phyloP scores from a whole-genome alignment of 2,797 vertebrate species.

The Gymnothorax javanicus region DNA sequence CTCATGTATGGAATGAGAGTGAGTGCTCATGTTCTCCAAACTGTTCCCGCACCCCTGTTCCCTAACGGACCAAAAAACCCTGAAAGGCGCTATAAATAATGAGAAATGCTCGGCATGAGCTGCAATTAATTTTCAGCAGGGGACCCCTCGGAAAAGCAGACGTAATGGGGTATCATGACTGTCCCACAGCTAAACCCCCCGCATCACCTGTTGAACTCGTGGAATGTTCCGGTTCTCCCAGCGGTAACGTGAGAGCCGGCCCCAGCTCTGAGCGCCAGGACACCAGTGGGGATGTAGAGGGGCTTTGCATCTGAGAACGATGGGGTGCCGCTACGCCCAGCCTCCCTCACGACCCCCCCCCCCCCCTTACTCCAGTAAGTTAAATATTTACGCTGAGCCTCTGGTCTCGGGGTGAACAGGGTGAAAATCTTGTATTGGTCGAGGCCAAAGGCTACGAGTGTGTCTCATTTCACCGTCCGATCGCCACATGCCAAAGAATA shows the following conservation, averaged over 20 bases:
- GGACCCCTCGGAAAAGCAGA: slow-evolving; percentile 29
- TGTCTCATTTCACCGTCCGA: not conserved
- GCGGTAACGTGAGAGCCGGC: slow-evolving; percentile 16
- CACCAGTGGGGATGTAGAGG: slow-evolving; percentile 15
- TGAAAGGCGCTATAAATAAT: slow-evolving; percentile 33
- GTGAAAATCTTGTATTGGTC: not conserved
- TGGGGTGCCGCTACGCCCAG: not conserved
- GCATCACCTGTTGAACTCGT: slow-evolving; percentile 24
- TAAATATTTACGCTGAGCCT: not conserved
- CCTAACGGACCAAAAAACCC: not conserved
- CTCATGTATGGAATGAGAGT: slow-evolving; percentile 1
- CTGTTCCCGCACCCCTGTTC: not conserved
- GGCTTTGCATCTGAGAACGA: not conserved
- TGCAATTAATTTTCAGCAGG: slow-evolving; percentile 27
- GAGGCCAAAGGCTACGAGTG: not conserved
- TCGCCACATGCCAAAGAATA: not conserved
- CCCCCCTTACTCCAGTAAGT: not conserved
- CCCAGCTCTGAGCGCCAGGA: not conserved
- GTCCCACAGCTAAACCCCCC: not conserved
- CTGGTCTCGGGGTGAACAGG: not conserved
- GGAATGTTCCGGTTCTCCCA: slow-evolving; percentile 13
- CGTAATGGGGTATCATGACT: not conserved
- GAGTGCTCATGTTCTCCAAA: slow-evolving; percentile 6
- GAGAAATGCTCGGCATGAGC: slow-evolving; percentile 11
- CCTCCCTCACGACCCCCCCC: not conserved